These are phyloP conservation scores for Heliopora coerulea DNA, from an alignment of 92 coral and sea anemone species.

Conservation along the genomic window DNA sequence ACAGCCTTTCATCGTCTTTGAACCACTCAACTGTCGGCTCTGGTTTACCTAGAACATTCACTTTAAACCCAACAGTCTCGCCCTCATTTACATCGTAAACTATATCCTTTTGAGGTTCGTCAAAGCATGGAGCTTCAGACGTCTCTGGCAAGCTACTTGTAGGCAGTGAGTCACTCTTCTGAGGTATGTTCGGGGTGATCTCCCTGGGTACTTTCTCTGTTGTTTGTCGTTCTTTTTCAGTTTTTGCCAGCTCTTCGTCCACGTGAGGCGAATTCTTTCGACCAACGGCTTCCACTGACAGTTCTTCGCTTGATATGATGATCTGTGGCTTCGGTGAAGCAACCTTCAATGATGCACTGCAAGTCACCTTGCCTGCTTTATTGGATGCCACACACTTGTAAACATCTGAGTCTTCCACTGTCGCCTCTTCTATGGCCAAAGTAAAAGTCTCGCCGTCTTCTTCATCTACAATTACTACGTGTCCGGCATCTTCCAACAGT, in stretches of 20 bases:
- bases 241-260: neutral
- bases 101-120: conserved; percentile 34
- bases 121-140: conserved; percentile 22
- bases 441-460: conserved; percentile 70
- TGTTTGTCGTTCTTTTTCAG: neutral
- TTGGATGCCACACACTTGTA: conserved; percentile 73
- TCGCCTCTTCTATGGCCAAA: conserved; percentile 67
- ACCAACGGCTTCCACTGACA: neutral
- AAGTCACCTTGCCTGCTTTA: conserved; percentile 62
- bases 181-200: too few species aligned
- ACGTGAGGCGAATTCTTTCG: neutral
- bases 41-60: conserved; percentile 73
- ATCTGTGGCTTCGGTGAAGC: neutral
- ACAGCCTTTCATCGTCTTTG: conserved; percentile 60
- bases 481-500: conserved; percentile 80
- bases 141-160: neutral
- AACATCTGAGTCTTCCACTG: conserved; percentile 60
- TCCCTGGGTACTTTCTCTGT: neutral
- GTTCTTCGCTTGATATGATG: neutral
- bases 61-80: conserved; percentile 64
- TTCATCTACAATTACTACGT: conserved; percentile 74
- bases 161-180: neutral
- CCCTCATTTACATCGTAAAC: conserved; percentile 64
- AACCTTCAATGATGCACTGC: conserved; percentile 55
- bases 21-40: conserved; percentile 93